Conservation (phyloP, 2,113 vertebrate species). For the Brachirus orientalis region DNA sequence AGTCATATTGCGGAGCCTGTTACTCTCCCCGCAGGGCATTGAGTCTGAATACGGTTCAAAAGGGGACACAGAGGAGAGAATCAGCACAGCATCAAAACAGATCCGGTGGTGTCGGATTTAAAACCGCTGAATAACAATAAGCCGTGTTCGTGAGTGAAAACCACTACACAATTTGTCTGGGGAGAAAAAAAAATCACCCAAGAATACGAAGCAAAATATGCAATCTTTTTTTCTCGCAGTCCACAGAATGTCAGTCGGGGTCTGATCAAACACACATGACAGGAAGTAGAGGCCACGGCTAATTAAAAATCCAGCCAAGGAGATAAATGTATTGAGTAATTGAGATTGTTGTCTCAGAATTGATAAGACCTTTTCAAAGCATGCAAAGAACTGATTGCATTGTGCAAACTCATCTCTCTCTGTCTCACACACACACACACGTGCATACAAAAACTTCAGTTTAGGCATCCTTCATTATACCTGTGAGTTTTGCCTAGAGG, state of each 20-base stretch:
- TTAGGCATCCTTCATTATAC: not conserved
- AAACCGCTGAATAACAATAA: not conserved
- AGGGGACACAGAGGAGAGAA: conserved; percentile 1
- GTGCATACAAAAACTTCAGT: not conserved
- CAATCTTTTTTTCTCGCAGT: conserved; percentile 35
- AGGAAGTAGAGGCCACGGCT: conserved; percentile 20
- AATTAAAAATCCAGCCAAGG: conserved; percentile 32
- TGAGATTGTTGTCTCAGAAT: conserved; percentile 37
- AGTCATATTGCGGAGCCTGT: conserved; percentile 16
- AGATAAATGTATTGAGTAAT: conserved; percentile 33
- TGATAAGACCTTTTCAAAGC: conserved; percentile 33
- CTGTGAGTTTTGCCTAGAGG: not conserved
- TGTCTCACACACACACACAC: no score
- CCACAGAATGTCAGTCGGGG: conserved; percentile 37
- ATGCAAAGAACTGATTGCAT: conserved; percentile 1
- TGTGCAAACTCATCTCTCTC: no score
- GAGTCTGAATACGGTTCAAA: conserved; percentile 12
- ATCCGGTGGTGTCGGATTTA: conserved; percentile 14
- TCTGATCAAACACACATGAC: conserved; percentile 34
- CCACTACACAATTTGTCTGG: not conserved
- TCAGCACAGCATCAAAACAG: conserved; percentile 25
- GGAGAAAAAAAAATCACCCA: not conserved
- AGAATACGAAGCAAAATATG: conserved; percentile 20
- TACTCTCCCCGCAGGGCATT: conserved; percentile 17
- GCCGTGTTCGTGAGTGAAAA: not conserved